A percentile compares a stretch with the other conserved stretches of the same genome.
phyloP scores from a whole-genome alignment of 2,888 invertebrate species.

The Cepaea hortensis region DNA sequence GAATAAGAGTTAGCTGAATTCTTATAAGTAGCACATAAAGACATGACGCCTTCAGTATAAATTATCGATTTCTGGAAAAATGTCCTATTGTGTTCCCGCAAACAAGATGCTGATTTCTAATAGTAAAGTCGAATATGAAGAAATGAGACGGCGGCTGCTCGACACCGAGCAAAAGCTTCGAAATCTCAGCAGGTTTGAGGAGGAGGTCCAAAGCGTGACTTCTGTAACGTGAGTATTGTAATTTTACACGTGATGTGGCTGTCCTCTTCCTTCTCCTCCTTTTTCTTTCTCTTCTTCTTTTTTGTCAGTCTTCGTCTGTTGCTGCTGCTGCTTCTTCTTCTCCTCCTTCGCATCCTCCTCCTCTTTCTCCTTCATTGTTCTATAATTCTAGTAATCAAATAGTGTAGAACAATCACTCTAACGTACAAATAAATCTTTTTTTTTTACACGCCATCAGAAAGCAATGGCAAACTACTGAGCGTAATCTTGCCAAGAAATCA shows the following conservation, averaged over 20 bases:
- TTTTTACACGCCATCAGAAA: no score
- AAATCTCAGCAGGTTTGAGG: conserved; percentile 57
- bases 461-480: no score
- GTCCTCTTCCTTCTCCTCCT: background rate
- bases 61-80: background rate
- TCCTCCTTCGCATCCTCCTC: no score
- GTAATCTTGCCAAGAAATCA: no score
- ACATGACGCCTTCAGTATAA: background rate
- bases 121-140: conserved; percentile 54
- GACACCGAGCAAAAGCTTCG: conserved; percentile 68
- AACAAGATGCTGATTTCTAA: background rate
- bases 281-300: no score
- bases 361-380: no score
- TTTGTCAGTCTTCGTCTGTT: no score
- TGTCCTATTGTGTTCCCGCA: conserved; percentile 24
- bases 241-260: background rate
- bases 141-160: conserved; percentile 63
- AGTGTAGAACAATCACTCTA: no score
- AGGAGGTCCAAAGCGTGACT: conserved; percentile 37
- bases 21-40: background rate
- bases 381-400: no score
- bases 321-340: no score
- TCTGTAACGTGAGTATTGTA: conserved; percentile 31
- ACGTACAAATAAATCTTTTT: no score
- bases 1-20: background rate